Evolutionary conservation across 1,140 invertebrate genomes (phyloP).

Genomic region (Rhynchophorus ferrugineus): DNA sequence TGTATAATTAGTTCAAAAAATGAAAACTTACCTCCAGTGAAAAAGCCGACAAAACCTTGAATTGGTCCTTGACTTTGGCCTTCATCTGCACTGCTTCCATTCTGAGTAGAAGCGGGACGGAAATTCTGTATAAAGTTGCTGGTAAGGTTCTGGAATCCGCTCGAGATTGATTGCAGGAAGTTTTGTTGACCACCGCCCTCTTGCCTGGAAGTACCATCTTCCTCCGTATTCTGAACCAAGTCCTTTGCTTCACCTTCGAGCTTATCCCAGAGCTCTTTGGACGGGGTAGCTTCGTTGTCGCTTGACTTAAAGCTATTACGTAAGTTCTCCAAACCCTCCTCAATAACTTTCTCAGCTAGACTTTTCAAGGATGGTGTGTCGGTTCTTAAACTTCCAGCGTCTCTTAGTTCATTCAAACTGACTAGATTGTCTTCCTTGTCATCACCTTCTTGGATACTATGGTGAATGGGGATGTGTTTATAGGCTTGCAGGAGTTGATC

Average conservation of each 20-base stretch:
- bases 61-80: slow-evolving; percentile 3
- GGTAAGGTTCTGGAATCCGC: slow-evolving; percentile 13
- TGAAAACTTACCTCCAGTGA: slow-evolving; percentile 20
- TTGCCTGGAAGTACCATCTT: slow-evolving; percentile 2
- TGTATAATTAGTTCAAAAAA: too few relatives aligned
- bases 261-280: slow-evolving; percentile 24
- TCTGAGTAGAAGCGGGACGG: neutral
- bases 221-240: slow-evolving; percentile 16
- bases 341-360: slow-evolving; percentile 18
- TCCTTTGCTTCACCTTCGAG: slow-evolving; percentile 21
- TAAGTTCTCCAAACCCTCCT: slow-evolving; percentile 22
- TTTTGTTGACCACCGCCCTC: slow-evolving; percentile 16
- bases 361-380: slow-evolving; percentile 2
- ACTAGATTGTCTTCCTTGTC: neutral
- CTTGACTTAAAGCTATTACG: slow-evolving; percentile 19
- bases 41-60: slow-evolving; percentile 15
- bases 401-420: slow-evolving; percentile 3
- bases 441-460: slow-evolving; percentile 9
- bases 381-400: neutral
- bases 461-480: slow-evolving; percentile 21
- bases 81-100: slow-evolving; percentile 20
- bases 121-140: slow-evolving; percentile 20
- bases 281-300: slow-evolving; percentile 13
- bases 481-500: slow-evolving; percentile 24
- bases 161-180: slow-evolving; percentile 19